Base-by-base conservation (phyloP, 2,797 vertebrate genomes). In the Gallinago stenura region DNA sequence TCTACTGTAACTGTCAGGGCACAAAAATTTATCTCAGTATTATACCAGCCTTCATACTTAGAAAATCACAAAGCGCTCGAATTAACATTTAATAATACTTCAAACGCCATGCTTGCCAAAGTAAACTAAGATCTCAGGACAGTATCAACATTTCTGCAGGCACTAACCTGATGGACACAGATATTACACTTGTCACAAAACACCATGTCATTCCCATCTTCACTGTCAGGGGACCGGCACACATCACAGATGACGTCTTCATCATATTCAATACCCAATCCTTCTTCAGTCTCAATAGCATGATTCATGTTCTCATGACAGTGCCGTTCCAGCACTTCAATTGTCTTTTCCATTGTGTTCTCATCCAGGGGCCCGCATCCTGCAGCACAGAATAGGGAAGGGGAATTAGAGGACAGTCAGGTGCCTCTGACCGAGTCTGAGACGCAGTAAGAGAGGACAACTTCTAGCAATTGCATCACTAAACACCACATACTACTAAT, bases 171-270 rank as follows among this genome's bases (percentile, higher is more conserved):
- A 97, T 99, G 99, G 61, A 99, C 99, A 76, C 99, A 99, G 97
- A 99, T 98, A 98, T 99, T 99, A 98, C 99, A 99, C 97, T 99
- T 99, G 98, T 99, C 99, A 96, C 99, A 99, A 97, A 99, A 99
- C 83, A 99, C 99, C 99, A 99, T 99, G 97, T 99, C 99, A 87
- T 99, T 99, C 17, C 99, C 99, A 89, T 99, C 99, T 89, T 99
- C 99, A 26, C 99, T 99, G 97, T 99, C 99, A 1, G 99, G 99
- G 46, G 99, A 99, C 73, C 98, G 99, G 95, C 99, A 99, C 86
- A 99, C 99, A 37, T 99, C 99, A 84, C 99, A 99, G 96, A 99
- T 99, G 71, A 99, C 99, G 4, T 99, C 99, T 97, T 99, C 99
- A 70, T 99, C 99, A 7, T 99, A 99, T 73, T 99, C 99, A 6